Evolutionary conservation across 2,888 invertebrate species (phyloP), one percentile per base, ranked within the genome.

Genomic region (Macaria notata): DNA sequence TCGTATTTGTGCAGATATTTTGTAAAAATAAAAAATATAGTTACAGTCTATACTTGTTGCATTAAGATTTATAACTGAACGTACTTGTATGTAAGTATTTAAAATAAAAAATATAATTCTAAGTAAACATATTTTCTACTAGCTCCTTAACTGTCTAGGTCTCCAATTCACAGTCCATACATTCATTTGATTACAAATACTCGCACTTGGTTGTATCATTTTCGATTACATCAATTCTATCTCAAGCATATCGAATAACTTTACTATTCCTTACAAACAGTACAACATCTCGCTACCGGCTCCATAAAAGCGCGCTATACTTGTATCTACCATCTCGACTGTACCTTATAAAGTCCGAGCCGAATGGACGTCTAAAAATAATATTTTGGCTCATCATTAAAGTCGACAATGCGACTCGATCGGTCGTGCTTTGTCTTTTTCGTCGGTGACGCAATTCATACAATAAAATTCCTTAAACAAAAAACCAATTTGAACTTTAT

Each of bases 341-440:
- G 71, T 72, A 72, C 83, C 84, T 74, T 86, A 85, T 82, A 84
- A 79, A 84, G 82, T 56, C 63, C 48, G 63, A 69, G 66, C 61
- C 70, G 68, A 71, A 71, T 70, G 65, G 66, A 62, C 71, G 68
- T 87, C 86, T 84, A 88, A 88, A 89, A 87, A 89, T 88, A 87
- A 83, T 87, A 81, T 86, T 88, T 89, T 84, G 79, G 84, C 84
- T 86, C 88, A 87, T 88, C 85, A 87, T 86, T 86, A 86, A 52
- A 55, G 79, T 75, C 77, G 70, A 84, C 85, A 82, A 86, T 83
- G 76, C 83, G 79, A 79, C 76, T 73, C 79, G 81, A 84, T 84
- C 86, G 82, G 70, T 75, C 82, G 76, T 79, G 87, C 87, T 88
- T 89, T 90, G 90, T 91, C 89, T 89, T 88, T 89, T 89, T 86